phyloP scores from a whole-genome alignment of 2,113 vertebrate genomes.

The Sinosuthora webbiana region DNA sequence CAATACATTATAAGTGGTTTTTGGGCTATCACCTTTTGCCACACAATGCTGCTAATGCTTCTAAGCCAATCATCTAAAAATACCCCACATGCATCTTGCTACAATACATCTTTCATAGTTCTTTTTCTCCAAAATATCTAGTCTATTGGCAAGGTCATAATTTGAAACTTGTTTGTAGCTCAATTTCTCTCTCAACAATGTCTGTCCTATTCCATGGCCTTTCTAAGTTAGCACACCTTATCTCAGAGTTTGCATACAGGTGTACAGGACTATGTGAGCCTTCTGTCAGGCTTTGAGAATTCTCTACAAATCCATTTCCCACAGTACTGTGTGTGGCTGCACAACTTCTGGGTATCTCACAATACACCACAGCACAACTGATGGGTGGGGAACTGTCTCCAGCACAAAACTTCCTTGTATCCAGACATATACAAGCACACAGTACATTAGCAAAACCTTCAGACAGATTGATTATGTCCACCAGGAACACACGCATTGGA shows the following conservation, averaged over 20 bases:
- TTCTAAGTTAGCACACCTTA: not conserved
- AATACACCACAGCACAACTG: not conserved
- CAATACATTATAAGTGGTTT: not conserved
- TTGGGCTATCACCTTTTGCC: not conserved
- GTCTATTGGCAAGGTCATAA: not conserved
- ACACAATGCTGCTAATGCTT: not conserved
- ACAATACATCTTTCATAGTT: not conserved
- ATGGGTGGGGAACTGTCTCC: not conserved
- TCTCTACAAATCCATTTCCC: not conserved
- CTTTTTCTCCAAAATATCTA: not conserved
- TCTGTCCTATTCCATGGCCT: not conserved
- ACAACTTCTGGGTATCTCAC: not conserved
- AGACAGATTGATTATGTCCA: not conserved
- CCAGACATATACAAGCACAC: fast-evolving
- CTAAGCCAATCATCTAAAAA: not conserved
- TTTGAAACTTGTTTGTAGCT: not conserved
- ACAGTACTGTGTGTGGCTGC: fast-evolving
- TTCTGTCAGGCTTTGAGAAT: not conserved
- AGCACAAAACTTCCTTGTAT: not conserved
- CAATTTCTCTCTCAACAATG: not conserved
- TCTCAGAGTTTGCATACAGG: not conserved
- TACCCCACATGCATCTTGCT: not conserved
- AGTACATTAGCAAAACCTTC: not conserved
- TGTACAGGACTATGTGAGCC: not conserved
- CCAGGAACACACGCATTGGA: fast-evolving